These are phyloP conservation scores for Ormia ochracea DNA, from an alignment of 2,888 invertebrate species.

Conservation along the genomic window DNA sequence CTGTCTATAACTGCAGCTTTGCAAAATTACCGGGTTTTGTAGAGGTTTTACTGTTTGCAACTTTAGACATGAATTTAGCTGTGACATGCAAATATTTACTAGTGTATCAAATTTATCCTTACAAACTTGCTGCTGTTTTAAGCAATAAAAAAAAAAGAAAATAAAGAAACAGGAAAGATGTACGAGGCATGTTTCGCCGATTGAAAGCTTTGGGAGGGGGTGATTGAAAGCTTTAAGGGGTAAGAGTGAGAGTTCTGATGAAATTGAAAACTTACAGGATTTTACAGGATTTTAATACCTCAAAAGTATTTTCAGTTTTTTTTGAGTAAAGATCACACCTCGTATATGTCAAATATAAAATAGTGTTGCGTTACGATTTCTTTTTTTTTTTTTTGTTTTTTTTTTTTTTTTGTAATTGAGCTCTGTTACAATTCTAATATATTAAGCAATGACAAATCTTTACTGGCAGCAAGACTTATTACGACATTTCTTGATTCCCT, in stretches of 20 bases:
- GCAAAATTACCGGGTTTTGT: neutral
- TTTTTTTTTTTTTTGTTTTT: neutral
- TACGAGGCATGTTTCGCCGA: slow-evolving; percentile 9
- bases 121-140: slow-evolving; percentile 15
- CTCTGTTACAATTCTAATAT: slow-evolving; percentile 2
- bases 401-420: neutral
- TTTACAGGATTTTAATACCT: no score
- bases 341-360: neutral
- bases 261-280: no score
- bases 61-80: neutral
- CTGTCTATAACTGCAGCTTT: neutral
- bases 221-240: no score
- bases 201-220: neutral
- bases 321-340: neutral
- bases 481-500: neutral
- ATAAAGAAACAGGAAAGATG: slow-evolving; percentile 16
- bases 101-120: slow-evolving; percentile 1
- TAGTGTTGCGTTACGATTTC: neutral
- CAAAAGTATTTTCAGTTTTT: no score
- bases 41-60: no score
- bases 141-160: slow-evolving; percentile 48
- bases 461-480: slow-evolving; percentile 32
- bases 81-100: slow-evolving; percentile 6
- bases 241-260: no score
- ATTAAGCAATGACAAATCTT: slow-evolving; percentile 36